Evolutionary conservation across 1,140 invertebrate species (phyloP).

Genomic region (Venturia canescens): DNA sequence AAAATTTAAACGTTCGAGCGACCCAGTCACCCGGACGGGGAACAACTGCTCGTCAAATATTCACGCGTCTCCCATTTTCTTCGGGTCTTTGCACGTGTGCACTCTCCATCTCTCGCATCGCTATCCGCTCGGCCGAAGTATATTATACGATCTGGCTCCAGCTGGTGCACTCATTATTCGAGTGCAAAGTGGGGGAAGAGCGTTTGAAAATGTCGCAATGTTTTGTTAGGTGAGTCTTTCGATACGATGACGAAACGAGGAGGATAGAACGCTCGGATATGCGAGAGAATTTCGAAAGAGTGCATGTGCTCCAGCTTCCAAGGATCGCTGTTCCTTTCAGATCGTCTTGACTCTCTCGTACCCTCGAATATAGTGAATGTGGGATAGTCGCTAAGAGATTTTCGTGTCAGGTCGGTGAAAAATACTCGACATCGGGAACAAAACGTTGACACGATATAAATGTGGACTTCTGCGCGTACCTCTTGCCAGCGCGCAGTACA

Average conservation of each 20-base stretch:
- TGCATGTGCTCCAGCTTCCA: neutral
- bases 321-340: neutral
- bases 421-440: neutral
- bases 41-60: neutral
- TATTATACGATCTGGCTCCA: neutral
- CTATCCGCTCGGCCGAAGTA: neutral
- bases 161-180: neutral
- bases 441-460: neutral
- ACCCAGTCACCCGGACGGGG: neutral
- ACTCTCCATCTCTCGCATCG: neutral
- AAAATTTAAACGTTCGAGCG: neutral
- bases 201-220: constrained; percentile 20
- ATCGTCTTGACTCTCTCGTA: neutral
- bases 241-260: constrained; percentile 11
- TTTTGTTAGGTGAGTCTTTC: constrained; percentile 20
- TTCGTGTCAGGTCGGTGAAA: neutral
- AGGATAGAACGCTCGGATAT: neutral
- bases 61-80: neutral
- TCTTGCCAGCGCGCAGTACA: neutral
- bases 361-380: neutral
- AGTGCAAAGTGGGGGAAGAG: constrained; percentile 1
- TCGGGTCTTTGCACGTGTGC: neutral
- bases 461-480: neutral
- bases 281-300: neutral
- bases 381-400: neutral